These are phyloP conservation scores for cattle (Bos taurus) DNA, from an alignment of 2,113 vertebrate species.

Conservation along the genomic window ARS-UCD2.0 NC_037357.1:7519001-7519500, in stretches of 20 bases:
- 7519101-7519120: not conserved
- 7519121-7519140: not conserved
- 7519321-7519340: not conserved
- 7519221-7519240: not conserved
- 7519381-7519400: slow-evolving; percentile 4
- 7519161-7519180: not conserved
- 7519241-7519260: slow-evolving; percentile 8
- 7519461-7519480: not conserved
- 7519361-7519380: not conserved
- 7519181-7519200: not conserved
- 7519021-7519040: not conserved
- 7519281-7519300: not conserved
- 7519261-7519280: not conserved
- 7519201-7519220: not conserved
- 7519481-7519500: not conserved
- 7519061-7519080: not conserved
- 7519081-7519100: not conserved
- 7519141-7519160: not conserved
- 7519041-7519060: not conserved
- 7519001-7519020: not conserved
- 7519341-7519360: slow-evolving; percentile 1
- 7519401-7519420: not conserved
- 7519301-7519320: not conserved
- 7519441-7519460: not conserved
- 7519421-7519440: slow-evolving; percentile 1